These are phyloP conservation scores for Polydrusus tereticollis DNA, from an alignment of 2,888 invertebrate species.

Conservation along the genomic window DNA sequence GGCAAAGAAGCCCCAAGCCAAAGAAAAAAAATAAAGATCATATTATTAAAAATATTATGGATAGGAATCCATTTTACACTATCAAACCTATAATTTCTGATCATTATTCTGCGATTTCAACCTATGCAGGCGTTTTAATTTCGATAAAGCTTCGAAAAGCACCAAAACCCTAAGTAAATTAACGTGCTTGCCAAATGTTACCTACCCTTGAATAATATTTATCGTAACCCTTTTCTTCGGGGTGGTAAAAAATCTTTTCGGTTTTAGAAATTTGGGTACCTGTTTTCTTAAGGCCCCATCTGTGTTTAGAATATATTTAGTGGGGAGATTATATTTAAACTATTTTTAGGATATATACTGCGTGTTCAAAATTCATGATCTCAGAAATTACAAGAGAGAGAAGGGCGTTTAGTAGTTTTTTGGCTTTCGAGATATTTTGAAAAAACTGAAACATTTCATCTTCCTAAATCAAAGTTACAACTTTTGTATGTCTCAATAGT, in stretches of 20 bases:
- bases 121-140: conserved; percentile 16
- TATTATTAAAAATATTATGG: too few relatives aligned
- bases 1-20: too few relatives aligned
- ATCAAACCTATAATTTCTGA: neutral
- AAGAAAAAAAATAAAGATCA: too few relatives aligned
- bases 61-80: neutral
- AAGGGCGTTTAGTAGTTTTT: too few relatives aligned
- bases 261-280: conserved; percentile 32
- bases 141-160: conserved; percentile 26
- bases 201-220: conserved; percentile 31
- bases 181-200: conserved; percentile 42
- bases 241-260: conserved; percentile 33
- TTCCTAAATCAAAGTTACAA: too few relatives aligned
- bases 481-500: too few relatives aligned
- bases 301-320: conserved; percentile 10
- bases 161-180: conserved; percentile 35
- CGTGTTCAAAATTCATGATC: too few relatives aligned
- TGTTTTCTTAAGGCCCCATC: conserved; percentile 16
- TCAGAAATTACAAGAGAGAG: too few relatives aligned
- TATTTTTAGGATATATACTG: too few relatives aligned
- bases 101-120: conserved; percentile 22
- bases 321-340: neutral
- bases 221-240: conserved; percentile 33
- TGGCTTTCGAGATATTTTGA: too few relatives aligned
- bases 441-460: too few relatives aligned